phyloP scores from a whole-genome alignment of 2,797 vertebrate species.

The Euthynnus affinis region DNA sequence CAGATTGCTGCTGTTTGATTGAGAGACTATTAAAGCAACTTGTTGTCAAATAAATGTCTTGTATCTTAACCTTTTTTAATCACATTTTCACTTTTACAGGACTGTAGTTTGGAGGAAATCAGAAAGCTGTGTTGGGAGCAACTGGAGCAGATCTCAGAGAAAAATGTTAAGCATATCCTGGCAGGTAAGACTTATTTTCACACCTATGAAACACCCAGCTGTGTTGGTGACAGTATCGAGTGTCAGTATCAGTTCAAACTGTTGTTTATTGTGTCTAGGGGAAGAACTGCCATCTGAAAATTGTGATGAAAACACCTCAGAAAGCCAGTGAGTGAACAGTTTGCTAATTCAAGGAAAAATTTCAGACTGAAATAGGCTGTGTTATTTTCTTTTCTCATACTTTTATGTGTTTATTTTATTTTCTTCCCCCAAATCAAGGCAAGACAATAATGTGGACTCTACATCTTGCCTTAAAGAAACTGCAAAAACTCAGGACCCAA shows the following conservation, averaged over 20 bases:
- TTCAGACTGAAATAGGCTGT: background rate
- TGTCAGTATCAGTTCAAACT: background rate
- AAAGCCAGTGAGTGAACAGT: slow-evolving; percentile 92
- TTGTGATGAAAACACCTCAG: slow-evolving; percentile 81
- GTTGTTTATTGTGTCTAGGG: slow-evolving; percentile 78
- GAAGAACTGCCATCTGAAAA: slow-evolving; percentile 86
- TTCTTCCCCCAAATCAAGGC: slow-evolving; percentile 79
- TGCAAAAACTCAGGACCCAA: slow-evolving; percentile 87
- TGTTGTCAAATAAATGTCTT: background rate
- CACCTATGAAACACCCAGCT: no score
- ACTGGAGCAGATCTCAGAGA: slow-evolving; percentile 91
- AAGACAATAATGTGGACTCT: slow-evolving; percentile 93
- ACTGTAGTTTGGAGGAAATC: slow-evolving; percentile 92
- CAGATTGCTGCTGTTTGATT: background rate
- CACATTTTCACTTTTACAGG: slow-evolving; percentile 79
- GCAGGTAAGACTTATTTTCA: slow-evolving; percentile 87
- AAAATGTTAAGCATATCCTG: slow-evolving; percentile 92
- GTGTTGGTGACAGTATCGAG: no score
- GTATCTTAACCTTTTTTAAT: slow-evolving; percentile 21
- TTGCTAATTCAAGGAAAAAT: slow-evolving; percentile 63
- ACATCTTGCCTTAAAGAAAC: slow-evolving; percentile 91
- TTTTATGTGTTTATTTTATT: background rate
- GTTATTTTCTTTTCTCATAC: background rate
- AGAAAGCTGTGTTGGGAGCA: slow-evolving; percentile 95
- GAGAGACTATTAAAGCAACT: background rate